These are phyloP conservation scores for Sturmia bella DNA, from an alignment of 2,888 invertebrate species.

Conservation along the genomic window DNA sequence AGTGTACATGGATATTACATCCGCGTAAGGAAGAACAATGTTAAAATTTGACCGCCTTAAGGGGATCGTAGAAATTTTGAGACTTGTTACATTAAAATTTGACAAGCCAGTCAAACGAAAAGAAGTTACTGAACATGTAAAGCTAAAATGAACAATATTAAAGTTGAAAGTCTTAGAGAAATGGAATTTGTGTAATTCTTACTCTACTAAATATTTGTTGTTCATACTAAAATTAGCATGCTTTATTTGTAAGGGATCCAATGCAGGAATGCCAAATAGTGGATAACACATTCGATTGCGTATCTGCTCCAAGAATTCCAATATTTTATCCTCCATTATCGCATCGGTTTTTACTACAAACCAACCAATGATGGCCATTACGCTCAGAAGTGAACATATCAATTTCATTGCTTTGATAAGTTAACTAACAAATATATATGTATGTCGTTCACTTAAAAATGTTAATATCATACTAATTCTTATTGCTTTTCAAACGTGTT, in stretches of 20 bases:
- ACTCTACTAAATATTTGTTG: conserved; percentile 76
- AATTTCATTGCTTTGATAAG: conserved; percentile 40
- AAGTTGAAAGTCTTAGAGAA: neutral
- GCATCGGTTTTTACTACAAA: conserved; percentile 66
- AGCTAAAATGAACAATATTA: conserved; percentile 70
- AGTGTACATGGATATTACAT: conserved; percentile 75
- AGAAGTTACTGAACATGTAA: conserved; percentile 74
- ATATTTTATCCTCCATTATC: conserved; percentile 72
- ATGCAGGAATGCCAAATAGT: conserved; percentile 76
- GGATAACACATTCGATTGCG: conserved; percentile 79
- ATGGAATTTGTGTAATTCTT: conserved; percentile 47
- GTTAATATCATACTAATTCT: conserved; percentile 34
- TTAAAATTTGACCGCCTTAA: conserved; percentile 72
- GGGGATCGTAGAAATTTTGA: conserved; percentile 72
- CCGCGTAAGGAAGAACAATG: conserved; percentile 74
- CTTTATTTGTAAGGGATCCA: conserved; percentile 76
- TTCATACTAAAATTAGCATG: conserved; percentile 71
- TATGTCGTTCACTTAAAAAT: neutral
- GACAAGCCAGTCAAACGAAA: conserved; percentile 75
- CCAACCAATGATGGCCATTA: conserved; percentile 28
- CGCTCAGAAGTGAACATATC: conserved; percentile 1
- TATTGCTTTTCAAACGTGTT: conserved; percentile 7
- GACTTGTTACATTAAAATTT: conserved; percentile 73
- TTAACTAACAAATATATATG: neutral
- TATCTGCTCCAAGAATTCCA: conserved; percentile 75